These are phyloP conservation scores for Spodoptera picta DNA, from an alignment of 2,888 invertebrate genomes.

Conservation along the genomic window DNA sequence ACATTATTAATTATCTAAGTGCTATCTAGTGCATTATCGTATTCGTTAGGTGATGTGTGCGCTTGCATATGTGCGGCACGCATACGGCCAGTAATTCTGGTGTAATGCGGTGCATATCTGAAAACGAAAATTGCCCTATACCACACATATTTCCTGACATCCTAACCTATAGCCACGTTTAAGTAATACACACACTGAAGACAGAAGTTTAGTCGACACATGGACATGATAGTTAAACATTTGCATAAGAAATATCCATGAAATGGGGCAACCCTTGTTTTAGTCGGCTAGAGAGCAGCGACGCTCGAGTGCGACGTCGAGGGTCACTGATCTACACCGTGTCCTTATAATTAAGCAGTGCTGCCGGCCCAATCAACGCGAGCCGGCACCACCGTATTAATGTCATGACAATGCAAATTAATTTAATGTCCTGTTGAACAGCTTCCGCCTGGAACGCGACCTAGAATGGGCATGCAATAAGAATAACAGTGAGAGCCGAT, in stretches of 20 bases:
- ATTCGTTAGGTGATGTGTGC: conserved; percentile 88
- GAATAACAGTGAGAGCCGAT: conserved; percentile 76
- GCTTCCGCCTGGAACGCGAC: conserved; percentile 75
- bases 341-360: conserved; percentile 73
- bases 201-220: conserved; percentile 85
- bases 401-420: conserved; percentile 75
- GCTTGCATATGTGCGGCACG: conserved; percentile 89
- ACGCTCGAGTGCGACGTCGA: conserved; percentile 65
- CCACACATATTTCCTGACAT: conserved; percentile 87
- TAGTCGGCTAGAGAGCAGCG: conserved; percentile 73
- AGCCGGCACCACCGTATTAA: conserved; percentile 72
- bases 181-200: conserved; percentile 83
- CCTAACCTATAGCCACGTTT: conserved; percentile 81
- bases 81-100: conserved; percentile 89
- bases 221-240: conserved; percentile 87
- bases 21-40: conserved; percentile 88
- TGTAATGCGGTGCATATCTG: conserved; percentile 89
- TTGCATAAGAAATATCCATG: conserved; percentile 86
- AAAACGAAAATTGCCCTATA: conserved; percentile 89
- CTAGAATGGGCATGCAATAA: conserved; percentile 85
- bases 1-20: conserved; percentile 84
- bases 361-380: conserved; percentile 64
- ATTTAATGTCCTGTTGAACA: conserved; percentile 66
- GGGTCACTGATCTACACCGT: conserved; percentile 69
- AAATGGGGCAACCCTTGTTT: conserved; percentile 89